Percentiles rank a stretch among this genome's conserved stretches.
Conservation (phyloP, 92 coral and sea anemone genomes). For the Galaxea fascicularis region DNA sequence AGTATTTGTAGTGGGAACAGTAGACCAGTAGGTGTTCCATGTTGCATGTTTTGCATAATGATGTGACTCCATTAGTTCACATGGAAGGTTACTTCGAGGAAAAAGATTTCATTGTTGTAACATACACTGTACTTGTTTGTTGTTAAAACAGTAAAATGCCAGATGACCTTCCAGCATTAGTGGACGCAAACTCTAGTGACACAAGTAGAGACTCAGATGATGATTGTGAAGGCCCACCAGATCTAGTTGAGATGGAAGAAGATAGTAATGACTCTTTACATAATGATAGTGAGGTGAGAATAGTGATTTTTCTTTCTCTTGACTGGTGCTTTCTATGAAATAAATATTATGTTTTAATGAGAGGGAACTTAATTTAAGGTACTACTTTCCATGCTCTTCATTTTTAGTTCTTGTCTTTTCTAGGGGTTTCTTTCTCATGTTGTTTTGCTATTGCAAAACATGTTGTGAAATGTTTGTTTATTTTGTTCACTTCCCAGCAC, state of each 20-base stretch:
- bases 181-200: constrained; percentile 85
- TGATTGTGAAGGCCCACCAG: constrained; percentile 23
- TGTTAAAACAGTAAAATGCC: neutral
- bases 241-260: neutral
- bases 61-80: no score
- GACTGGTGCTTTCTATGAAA: neutral
- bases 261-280: constrained; percentile 35
- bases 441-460: neutral
- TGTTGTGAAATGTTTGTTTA: neutral
- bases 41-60: no score
- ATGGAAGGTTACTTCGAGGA: no score
- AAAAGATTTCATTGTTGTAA: neutral
- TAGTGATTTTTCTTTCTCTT: neutral
- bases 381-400: neutral
- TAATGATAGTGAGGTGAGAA: constrained; percentile 60
- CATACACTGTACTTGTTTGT: neutral
- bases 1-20: no score
- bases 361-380: neutral
- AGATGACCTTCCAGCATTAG: constrained; percentile 85
- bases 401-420: no score
- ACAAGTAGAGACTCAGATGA: constrained; percentile 72
- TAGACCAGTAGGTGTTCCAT: no score
- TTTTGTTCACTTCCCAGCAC: neutral
- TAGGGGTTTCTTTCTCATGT: neutral
- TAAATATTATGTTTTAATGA: neutral